These are phyloP conservation scores for Papilio polytes DNA, from an alignment of 1,140 invertebrate genomes.

Conservation along the genomic window DNA sequence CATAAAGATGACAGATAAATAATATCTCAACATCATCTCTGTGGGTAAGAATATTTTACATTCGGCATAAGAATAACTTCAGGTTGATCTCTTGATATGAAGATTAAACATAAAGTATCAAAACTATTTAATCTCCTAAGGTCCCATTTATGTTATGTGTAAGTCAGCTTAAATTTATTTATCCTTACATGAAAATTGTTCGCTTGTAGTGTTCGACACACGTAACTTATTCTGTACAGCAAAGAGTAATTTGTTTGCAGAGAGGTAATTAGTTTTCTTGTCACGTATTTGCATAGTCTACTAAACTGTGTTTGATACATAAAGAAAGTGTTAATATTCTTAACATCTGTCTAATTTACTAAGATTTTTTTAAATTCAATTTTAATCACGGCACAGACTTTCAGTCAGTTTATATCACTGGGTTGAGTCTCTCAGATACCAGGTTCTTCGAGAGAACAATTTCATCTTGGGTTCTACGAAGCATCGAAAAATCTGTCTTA, in stretches of 20 bases:
- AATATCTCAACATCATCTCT: neutral
- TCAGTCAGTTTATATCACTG: too few relatives aligned
- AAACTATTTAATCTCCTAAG: conserved; percentile 45
- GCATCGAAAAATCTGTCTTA: too few relatives aligned
- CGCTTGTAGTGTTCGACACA: conserved; percentile 45
- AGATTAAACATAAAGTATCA: conserved; percentile 46
- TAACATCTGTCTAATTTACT: too few relatives aligned
- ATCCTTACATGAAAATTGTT: conserved; percentile 66
- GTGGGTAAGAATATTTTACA: neutral
- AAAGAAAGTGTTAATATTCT: too few relatives aligned
- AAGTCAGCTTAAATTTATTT: conserved; percentile 67
- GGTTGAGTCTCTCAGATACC: too few relatives aligned
- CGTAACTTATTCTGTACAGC: conserved; percentile 23
- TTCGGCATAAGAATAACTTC: neutral
- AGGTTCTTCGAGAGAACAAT: too few relatives aligned
- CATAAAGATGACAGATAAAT: conserved; percentile 3
- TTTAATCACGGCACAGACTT: too few relatives aligned
- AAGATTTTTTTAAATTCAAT: too few relatives aligned
- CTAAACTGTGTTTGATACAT: neutral
- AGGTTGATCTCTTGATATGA: neutral
- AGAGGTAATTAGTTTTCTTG: conserved; percentile 3
- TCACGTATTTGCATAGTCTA: conserved; percentile 1
- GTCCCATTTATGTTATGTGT: conserved; percentile 42
- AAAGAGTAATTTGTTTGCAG: conserved; percentile 33
- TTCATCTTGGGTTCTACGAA: too few relatives aligned